Conservation (phyloP, 2,797 vertebrate species). For the Streptopelia turtur region DNA sequence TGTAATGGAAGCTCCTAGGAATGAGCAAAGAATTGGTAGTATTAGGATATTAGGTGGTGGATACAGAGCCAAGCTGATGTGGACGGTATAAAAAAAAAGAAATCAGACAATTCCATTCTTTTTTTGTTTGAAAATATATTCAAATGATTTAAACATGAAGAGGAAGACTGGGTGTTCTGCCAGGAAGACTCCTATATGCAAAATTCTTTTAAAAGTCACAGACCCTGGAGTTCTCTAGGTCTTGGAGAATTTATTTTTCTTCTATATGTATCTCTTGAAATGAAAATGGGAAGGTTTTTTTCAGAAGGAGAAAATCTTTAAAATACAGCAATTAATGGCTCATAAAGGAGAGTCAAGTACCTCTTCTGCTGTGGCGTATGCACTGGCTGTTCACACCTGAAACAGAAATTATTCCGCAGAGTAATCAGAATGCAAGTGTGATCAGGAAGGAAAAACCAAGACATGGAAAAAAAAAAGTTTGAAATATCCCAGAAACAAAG, state of each 20-base stretch:
- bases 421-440: neutral
- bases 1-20: neutral
- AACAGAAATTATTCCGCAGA: neutral
- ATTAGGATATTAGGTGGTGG: neutral
- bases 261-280: neutral
- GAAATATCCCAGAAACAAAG: neutral
- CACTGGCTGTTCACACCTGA: neutral
- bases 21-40: neutral
- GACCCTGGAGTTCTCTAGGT: neutral
- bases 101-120: neutral
- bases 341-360: neutral
- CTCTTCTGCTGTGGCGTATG: neutral
- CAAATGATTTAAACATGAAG: neutral
- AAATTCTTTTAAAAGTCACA: neutral
- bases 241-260: neutral
- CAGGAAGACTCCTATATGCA: neutral
- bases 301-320: neutral
- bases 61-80: neutral
- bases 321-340: constrained; percentile 8
- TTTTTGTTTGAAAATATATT: neutral
- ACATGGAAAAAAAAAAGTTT: neutral
- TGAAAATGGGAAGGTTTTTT: neutral
- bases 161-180: neutral
- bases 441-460: neutral
- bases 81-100: neutral